These are phyloP conservation scores for Poeciliopsis prolifica DNA, from an alignment of 2,113 vertebrate species.

Conservation along the genomic window DNA sequence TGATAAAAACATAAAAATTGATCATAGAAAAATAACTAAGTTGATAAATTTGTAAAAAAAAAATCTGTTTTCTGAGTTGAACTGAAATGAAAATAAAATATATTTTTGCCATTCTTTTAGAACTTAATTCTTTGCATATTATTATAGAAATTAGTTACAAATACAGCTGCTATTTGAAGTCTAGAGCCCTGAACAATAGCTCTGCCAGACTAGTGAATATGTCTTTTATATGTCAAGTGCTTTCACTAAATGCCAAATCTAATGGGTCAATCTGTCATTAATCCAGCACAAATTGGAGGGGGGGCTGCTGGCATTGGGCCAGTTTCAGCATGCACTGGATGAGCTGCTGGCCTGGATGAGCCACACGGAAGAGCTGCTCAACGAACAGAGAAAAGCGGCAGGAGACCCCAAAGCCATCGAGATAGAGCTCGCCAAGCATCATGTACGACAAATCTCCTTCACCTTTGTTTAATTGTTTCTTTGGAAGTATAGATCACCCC, in stretches of 20 bases:
- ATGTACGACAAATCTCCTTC: conserved; percentile 81
- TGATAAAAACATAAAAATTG: too few relatives aligned
- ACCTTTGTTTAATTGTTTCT: neutral
- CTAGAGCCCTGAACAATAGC: neutral
- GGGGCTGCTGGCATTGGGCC: conserved; percentile 92
- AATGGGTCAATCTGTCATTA: conserved; percentile 67
- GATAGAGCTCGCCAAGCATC: conserved; percentile 97
- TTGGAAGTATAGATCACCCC: neutral
- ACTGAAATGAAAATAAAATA: neutral
- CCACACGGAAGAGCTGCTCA: conserved; percentile 92
- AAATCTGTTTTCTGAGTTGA: too few relatives aligned
- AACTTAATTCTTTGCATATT: neutral
- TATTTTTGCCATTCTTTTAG: neutral
- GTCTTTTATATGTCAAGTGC: conserved; percentile 23
- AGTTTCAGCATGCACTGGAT: conserved; percentile 97
- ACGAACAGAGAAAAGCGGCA: conserved; percentile 90
- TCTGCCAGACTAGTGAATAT: conserved; percentile 6
- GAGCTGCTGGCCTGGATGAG: conserved; percentile 94
- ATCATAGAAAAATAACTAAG: too few relatives aligned
- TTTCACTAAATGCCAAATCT: conserved; percentile 22
- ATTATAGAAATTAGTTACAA: neutral
- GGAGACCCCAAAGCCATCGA: conserved; percentile 97
- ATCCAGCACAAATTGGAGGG: conserved; percentile 96
- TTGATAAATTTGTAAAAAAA: too few relatives aligned
- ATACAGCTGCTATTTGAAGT: neutral